Evolutionary conservation across 2,797 vertebrate species (phyloP).

Genomic region (Acipenser transmontanus): DNA sequence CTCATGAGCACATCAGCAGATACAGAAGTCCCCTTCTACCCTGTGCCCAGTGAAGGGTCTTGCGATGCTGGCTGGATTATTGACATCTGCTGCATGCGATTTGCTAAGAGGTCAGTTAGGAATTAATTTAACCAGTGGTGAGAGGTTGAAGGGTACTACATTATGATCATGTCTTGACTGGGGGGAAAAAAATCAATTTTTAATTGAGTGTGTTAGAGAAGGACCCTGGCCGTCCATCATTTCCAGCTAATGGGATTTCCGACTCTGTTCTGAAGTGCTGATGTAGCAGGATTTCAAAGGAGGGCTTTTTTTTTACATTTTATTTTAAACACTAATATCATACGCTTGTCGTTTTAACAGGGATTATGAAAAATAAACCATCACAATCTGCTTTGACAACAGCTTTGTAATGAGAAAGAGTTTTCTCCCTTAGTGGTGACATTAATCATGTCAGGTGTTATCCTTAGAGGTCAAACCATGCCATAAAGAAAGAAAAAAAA

Average conservation of each 20-base stretch:
- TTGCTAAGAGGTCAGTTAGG: constrained; percentile 14
- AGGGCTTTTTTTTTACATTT: constrained; percentile 24
- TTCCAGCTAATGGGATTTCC: constrained; percentile 50
- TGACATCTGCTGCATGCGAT: background rate
- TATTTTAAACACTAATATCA: constrained; percentile 44
- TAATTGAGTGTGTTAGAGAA: constrained; percentile 57
- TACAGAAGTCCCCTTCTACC: no score
- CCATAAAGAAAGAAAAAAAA: constrained; percentile 45
- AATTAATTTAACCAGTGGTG: constrained; percentile 31
- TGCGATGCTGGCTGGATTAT: no score
- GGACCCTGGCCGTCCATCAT: constrained; percentile 41
- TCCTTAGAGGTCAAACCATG: constrained; percentile 55
- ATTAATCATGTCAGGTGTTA: constrained; percentile 55
- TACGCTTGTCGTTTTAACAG: constrained; percentile 28
- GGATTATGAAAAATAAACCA: constrained; percentile 32
- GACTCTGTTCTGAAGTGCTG: constrained; percentile 36
- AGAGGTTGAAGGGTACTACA: constrained; percentile 33
- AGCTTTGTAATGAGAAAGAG: constrained; percentile 34
- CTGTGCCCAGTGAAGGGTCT: no score
- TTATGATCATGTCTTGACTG: constrained; percentile 26
- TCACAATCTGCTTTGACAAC: constrained; percentile 37
- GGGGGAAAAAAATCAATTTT: constrained; percentile 36
- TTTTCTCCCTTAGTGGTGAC: constrained; percentile 20
- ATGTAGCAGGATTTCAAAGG: constrained; percentile 35
- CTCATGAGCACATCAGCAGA: no score